Percentiles rank a stretch among this genome's conserved stretches.
Evolutionary conservation across 1,140 invertebrate species (phyloP).

Genomic region (Zaprionus capensis): DNA sequence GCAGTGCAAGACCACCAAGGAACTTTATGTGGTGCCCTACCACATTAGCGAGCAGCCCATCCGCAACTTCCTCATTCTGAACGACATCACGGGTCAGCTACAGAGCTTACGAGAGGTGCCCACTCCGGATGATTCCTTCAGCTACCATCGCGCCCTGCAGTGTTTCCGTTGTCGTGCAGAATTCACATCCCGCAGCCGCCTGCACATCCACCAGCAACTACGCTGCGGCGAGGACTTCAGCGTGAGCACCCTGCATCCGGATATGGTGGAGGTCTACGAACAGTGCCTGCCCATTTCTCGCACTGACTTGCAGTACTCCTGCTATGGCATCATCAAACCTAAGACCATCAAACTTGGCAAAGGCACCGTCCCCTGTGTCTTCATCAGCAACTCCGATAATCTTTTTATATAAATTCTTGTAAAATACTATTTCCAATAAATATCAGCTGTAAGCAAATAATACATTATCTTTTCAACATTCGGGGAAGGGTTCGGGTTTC

Average conservation of each 20-base stretch:
- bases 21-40: slow-evolving; percentile 64
- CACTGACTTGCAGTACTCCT: slow-evolving; percentile 53
- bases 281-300: slow-evolving; percentile 68
- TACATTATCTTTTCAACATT: too few species aligned
- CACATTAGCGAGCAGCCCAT: slow-evolving; percentile 61
- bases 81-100: slow-evolving; percentile 60
- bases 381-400: slow-evolving; percentile 64
- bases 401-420: not conserved
- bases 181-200: slow-evolving; percentile 45
- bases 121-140: not conserved
- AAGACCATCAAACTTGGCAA: slow-evolving; percentile 61
- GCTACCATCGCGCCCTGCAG: slow-evolving; percentile 21
- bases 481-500: too few species aligned
- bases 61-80: slow-evolving; percentile 66
- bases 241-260: slow-evolving; percentile 64
- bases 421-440: slow-evolving; percentile 11
- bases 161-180: slow-evolving; percentile 51
- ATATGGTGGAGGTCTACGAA: slow-evolving; percentile 67
- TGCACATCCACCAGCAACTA: slow-evolving; percentile 62
- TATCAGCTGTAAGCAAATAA: slow-evolving; percentile 29
- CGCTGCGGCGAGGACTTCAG: slow-evolving; percentile 66
- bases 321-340: slow-evolving; percentile 67
- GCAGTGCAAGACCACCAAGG: slow-evolving; percentile 67
- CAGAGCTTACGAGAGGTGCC: slow-evolving; percentile 61
- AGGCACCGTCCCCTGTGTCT: slow-evolving; percentile 62